Evolutionary conservation across 2,888 invertebrate species (phyloP), one percentile per base, ranked within the genome.

Genomic region (Linhomoeus sp.): DNA sequence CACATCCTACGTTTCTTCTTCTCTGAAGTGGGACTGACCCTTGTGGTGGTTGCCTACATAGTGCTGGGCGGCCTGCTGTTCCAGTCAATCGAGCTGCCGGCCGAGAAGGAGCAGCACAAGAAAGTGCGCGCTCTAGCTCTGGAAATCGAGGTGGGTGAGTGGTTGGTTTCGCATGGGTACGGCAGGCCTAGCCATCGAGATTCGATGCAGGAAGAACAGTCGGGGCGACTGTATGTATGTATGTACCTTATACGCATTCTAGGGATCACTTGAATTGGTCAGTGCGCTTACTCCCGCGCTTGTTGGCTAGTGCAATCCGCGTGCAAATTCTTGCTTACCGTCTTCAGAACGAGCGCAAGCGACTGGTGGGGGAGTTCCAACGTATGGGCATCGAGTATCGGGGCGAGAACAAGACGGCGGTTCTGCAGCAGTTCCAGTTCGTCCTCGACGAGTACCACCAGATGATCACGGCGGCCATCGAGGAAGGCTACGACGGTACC

Each of bases 1-100:
- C 29, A 12, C 5, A 29, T 29, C 20, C 15, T 43, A 20, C 7
- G 19, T 9, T 39, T 48, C 26, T 26, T 38, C n/a, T 45, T 48
- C 25, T 48, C 48, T 3, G 24, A 48, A 9, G 2, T 48, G 22
- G 48, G 48, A 19, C 29, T 48, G 2, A 14, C 14, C 12, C 19
- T 48, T 2, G 29, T 48, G 20, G 29, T 48, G 3, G 5, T 45
- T 1, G 45, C 2, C 20, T 48, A 45, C 38, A 45, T 23, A 19
- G 42, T 45, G 17, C 2, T 12, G 12, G 48, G 48, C 24, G 48
- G 38, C 20, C 14, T 45, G n/a, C 22, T 48, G 15, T 48, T 48
- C 22, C 35, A 33, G 17, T 20, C 26, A 2, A 45, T 48, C 37
- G 48, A 48, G 26, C 15, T 22, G 1, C 25, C n/a, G 19, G 42